Conservation (phyloP, 64 coral and sea anemone species). For the Dendrophyllia cribrosa region DNA sequence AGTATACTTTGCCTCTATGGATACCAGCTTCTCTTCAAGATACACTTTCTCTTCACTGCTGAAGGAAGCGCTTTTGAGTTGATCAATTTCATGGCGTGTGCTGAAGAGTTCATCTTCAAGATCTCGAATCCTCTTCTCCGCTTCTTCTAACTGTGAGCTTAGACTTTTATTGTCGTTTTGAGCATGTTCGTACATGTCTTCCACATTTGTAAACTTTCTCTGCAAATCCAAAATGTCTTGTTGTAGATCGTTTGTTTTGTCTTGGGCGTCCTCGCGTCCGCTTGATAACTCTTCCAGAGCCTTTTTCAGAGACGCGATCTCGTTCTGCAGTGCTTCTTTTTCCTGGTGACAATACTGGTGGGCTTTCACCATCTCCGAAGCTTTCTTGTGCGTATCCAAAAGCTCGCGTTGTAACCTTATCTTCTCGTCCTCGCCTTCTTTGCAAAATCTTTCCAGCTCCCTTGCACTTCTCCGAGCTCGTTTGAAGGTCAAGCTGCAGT, state of each 20-base stretch:
- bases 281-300: constrained; percentile 39
- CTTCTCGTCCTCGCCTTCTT: constrained; percentile 64
- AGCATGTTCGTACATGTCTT: constrained; percentile 47
- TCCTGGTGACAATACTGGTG: constrained; percentile 71
- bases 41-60: constrained; percentile 2
- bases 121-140: constrained; percentile 39
- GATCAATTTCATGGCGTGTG: constrained; percentile 33
- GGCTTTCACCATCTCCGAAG: constrained; percentile 48
- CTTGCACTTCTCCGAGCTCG: constrained; percentile 36
- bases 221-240: constrained; percentile 62
- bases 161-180: constrained; percentile 68
- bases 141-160: constrained; percentile 34
- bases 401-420: constrained; percentile 49
- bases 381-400: constrained; percentile 58
- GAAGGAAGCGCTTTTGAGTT: constrained; percentile 13
- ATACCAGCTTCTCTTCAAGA: background rate
- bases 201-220: constrained; percentile 52
- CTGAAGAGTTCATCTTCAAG: constrained; percentile 48
- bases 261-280: constrained; percentile 20
- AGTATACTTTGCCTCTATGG: constrained; percentile 9
- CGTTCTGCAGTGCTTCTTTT: constrained; percentile 74
- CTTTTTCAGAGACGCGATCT: constrained; percentile 43
- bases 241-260: constrained; percentile 53
- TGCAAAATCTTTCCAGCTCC: constrained; percentile 42
- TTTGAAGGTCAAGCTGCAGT: constrained; percentile 52